Conservation (phyloP, 2,888 invertebrate genomes). For the Drosophila mercatorum region DNA sequence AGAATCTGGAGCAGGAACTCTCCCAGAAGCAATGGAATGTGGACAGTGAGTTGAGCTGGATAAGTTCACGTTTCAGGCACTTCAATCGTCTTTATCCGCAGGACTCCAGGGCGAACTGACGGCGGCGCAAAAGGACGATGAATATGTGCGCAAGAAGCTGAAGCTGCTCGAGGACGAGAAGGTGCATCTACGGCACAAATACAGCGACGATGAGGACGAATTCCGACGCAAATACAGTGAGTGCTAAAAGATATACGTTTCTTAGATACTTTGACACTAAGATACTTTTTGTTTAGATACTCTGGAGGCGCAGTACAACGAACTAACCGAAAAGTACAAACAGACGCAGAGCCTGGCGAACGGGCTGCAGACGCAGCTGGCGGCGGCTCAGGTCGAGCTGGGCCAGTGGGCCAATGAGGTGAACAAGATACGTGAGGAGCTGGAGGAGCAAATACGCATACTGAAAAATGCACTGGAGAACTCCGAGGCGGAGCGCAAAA, state of each 20-base stretch:
- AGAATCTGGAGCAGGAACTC: constrained; percentile 83
- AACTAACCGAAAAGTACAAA: constrained; percentile 85
- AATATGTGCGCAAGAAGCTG: constrained; percentile 83
- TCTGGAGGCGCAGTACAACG: constrained; percentile 85
- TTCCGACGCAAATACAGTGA: constrained; percentile 82
- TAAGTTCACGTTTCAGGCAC: too few species aligned
- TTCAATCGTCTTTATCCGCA: constrained; percentile 28
- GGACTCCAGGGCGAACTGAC: constrained; percentile 84
- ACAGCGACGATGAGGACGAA: constrained; percentile 83
- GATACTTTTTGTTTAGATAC: constrained; percentile 72
- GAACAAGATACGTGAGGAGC: constrained; percentile 85
- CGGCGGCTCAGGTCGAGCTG: constrained; percentile 81
- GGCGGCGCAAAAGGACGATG: constrained; percentile 84
- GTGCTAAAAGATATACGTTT: too few species aligned
- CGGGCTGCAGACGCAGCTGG: constrained; percentile 82
- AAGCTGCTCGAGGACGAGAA: constrained; percentile 84
- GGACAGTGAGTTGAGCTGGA: constrained; percentile 79
- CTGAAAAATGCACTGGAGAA: constrained; percentile 86
- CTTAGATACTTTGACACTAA: too few species aligned
- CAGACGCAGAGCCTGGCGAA: constrained; percentile 85
- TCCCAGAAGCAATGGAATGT: constrained; percentile 84
- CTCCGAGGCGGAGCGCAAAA: constrained; percentile 86
- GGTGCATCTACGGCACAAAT: constrained; percentile 80
- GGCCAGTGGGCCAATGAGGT: constrained; percentile 83
- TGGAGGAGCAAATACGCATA: constrained; percentile 86